phyloP scores from a whole-genome alignment of 2,113 vertebrate species.

The Stomatorhinus ivindoensis region DNA sequence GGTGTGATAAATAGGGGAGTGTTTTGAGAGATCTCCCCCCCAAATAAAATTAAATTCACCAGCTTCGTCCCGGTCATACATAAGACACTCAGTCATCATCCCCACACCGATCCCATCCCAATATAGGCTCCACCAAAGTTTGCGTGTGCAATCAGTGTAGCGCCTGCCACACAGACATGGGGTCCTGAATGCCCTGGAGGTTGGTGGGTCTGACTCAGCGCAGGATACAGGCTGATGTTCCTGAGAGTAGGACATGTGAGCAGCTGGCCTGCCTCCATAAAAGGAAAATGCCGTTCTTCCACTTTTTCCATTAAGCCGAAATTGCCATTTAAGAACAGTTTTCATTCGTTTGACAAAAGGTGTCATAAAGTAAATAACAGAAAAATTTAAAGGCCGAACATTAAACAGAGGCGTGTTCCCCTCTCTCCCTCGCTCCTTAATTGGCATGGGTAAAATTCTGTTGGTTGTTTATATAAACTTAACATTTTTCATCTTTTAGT shows the following conservation, averaged over 20 bases:
- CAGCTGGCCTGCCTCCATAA: constrained; percentile 45
- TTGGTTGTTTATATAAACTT: constrained; percentile 90
- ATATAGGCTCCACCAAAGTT: background rate
- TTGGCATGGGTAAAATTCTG: constrained; percentile 90
- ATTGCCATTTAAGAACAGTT: constrained; percentile 56
- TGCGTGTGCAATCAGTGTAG: background rate
- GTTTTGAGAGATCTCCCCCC: background rate
- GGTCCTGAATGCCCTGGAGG: background rate
- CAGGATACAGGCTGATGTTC: background rate
- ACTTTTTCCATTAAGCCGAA: constrained; percentile 47
- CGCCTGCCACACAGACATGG: background rate
- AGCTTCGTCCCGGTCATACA: background rate
- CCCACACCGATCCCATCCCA: background rate
- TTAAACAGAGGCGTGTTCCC: constrained; percentile 49
- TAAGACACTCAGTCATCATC: background rate
- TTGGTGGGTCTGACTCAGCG: background rate
- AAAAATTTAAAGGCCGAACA: constrained; percentile 53
- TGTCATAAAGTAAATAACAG: constrained; percentile 59
- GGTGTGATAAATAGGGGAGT: background rate
- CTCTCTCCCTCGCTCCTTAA: constrained; percentile 81
- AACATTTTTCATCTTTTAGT: constrained; percentile 97
- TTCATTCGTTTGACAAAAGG: constrained; percentile 50
- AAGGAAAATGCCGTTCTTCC: constrained; percentile 46
- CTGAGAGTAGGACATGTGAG: constrained; percentile 14
- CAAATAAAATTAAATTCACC: background rate